Evolutionary conservation across 2,888 invertebrate species (phyloP).

Genomic region (Yponomeuta evonymella): DNA sequence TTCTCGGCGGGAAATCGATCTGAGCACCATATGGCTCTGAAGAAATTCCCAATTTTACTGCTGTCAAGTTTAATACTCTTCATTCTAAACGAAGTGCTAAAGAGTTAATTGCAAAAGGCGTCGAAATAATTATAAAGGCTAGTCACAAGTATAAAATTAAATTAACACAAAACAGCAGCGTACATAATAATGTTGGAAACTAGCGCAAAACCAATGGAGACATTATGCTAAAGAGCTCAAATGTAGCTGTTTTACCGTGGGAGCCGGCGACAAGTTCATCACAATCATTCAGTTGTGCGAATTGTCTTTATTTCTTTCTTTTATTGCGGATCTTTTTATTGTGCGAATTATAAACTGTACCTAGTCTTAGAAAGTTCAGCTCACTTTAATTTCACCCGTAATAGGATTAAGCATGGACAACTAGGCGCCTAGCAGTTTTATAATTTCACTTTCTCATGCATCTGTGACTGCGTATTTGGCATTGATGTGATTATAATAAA

Average conservation of each 20-base stretch:
- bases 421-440: not conserved
- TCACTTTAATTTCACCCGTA: not conserved
- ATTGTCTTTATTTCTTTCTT: not conserved
- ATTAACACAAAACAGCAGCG: not conserved
- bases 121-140: not conserved
- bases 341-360: not conserved
- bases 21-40: not conserved
- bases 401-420: not conserved
- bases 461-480: not conserved
- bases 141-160: not conserved
- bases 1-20: not conserved
- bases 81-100: not conserved
- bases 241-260: conserved; percentile 27
- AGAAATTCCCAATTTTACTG: not conserved
- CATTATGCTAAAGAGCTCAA: conserved; percentile 27
- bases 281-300: not conserved
- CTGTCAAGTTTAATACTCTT: not conserved
- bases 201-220: conserved; percentile 27
- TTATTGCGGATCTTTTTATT: not conserved
- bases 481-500: not conserved
- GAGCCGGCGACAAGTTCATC: conserved; percentile 26
- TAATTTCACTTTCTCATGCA: not conserved
- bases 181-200: not conserved
- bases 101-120: not conserved
- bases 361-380: not conserved